These are phyloP conservation scores for Machimus rusticus DNA, from an alignment of 2,888 invertebrate genomes.

Conservation along the genomic window DNA sequence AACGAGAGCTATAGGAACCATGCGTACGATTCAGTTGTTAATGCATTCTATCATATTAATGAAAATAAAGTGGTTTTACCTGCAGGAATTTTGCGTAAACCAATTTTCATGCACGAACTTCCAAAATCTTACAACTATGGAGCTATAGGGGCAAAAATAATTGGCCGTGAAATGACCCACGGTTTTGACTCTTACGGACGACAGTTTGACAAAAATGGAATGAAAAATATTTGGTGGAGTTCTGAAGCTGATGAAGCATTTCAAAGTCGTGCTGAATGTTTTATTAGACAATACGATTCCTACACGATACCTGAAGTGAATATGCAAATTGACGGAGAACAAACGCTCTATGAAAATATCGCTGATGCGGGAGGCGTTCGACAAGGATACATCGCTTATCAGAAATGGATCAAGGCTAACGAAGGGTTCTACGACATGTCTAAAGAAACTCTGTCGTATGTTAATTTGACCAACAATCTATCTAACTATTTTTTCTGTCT, in stretches of 20 bases:
- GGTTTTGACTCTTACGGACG: constrained; percentile 48
- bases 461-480: constrained; percentile 7
- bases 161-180: constrained; percentile 8
- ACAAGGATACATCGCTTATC: not conserved
- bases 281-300: constrained; percentile 2
- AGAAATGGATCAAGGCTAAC: not conserved
- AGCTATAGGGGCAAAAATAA: not conserved
- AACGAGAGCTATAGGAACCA: not conserved
- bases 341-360: constrained; percentile 19
- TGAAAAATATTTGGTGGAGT: not conserved
- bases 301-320: not conserved
- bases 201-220: not conserved
- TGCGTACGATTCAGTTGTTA: not conserved
- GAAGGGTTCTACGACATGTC: not conserved
- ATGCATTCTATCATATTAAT: not conserved
- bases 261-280: not conserved
- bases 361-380: not conserved
- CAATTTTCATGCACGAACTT: not conserved
- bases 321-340: not conserved
- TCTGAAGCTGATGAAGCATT: not conserved
- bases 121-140: constrained; percentile 25
- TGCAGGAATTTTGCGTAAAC: not conserved
- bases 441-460: not conserved
- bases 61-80: not conserved
- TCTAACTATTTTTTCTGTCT: constrained; percentile 7